Conservation (phyloP, 2,113 vertebrate genomes). For the Gallinago undulata region DNA sequence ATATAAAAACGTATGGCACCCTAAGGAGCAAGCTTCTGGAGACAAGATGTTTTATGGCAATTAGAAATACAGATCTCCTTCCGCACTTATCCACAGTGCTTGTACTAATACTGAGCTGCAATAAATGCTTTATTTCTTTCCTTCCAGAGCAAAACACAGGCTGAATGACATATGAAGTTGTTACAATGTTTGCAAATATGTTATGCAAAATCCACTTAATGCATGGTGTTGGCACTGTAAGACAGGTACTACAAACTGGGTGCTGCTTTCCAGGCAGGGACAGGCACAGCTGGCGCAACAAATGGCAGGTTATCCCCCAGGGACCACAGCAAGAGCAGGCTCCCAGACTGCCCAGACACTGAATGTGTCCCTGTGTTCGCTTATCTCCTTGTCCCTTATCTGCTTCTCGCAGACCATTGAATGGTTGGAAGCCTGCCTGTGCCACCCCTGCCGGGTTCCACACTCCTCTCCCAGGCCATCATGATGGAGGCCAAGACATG, state of each 20-base stretch:
- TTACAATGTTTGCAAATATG: not conserved
- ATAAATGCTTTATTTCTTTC: not conserved
- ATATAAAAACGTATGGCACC: not conserved
- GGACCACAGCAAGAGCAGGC: not conserved
- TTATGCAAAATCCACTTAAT: not conserved
- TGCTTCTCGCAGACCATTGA: accelerated
- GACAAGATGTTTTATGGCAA: not conserved
- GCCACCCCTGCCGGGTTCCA: not conserved
- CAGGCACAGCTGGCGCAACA: not conserved
- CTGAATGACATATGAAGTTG: not conserved
- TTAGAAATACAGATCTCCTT: not conserved
- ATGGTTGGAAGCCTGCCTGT: not conserved
- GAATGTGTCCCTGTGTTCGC: not conserved
- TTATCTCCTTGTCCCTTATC: not conserved
- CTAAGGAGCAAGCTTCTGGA: not conserved
- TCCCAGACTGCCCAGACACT: not conserved
- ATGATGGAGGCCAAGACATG: not conserved
- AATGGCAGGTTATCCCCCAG: not conserved
- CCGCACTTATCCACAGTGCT: not conserved
- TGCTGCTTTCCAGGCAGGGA: not conserved
- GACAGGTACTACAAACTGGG: not conserved
- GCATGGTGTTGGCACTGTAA: not conserved
- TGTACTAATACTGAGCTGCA: not conserved
- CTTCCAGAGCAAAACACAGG: not conserved
- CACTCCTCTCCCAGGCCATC: not conserved